Conservation (phyloP, 1,140 invertebrate species). For the Musca domestica region DNA sequence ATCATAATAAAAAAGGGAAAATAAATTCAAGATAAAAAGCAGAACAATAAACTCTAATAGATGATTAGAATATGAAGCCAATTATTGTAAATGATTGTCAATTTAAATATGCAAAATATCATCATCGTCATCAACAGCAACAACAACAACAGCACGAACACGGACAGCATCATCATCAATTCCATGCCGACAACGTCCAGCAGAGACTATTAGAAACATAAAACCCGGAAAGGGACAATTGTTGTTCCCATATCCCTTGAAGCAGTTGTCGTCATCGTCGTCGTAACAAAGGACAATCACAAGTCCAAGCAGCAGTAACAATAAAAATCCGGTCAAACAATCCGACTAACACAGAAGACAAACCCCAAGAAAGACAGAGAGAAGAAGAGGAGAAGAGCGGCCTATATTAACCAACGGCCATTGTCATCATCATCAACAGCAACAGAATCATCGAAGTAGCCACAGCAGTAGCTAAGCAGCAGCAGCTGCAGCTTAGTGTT, state of each 20-base stretch:
- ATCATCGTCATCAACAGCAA: neutral
- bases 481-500: neutral
- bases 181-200: neutral
- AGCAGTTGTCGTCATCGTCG: no score
- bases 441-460: neutral
- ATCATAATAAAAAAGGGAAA: no score
- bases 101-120: conserved; percentile 20
- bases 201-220: conserved; percentile 1
- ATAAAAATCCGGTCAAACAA: neutral
- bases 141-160: neutral
- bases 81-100: conserved; percentile 18
- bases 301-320: neutral
- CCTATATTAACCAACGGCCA: neutral
- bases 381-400: neutral
- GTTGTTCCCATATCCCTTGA: no score
- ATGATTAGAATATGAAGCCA: conserved; percentile 12
- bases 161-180: neutral
- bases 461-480: conserved; percentile 2
- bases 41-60: no score
- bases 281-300: neutral
- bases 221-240: neutral
- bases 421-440: neutral
- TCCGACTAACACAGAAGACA: no score
- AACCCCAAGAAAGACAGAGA: no score
- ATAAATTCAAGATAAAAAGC: no score